Percentiles rank a stretch among this genome's conserved stretches.
Conservation (phyloP, 2,888 invertebrate species). For the Gasteruption jaculator region DNA sequence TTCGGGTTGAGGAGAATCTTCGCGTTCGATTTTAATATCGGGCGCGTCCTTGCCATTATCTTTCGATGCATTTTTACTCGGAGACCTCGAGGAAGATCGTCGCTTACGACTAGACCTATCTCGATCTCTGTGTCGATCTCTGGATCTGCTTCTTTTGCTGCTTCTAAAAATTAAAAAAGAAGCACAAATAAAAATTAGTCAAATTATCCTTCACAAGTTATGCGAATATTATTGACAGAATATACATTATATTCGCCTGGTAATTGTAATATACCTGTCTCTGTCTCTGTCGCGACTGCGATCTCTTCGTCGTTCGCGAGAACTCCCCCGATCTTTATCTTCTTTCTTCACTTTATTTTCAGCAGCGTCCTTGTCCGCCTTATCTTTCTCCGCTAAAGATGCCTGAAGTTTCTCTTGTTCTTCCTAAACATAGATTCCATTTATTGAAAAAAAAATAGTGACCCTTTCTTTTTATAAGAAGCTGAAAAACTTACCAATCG, state of each 20-base stretch:
- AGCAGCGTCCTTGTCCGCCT: constrained; percentile 47
- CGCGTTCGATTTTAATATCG: constrained; percentile 41
- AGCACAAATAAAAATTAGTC: constrained; percentile 2
- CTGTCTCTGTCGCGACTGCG: constrained; percentile 48
- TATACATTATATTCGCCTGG: not conserved
- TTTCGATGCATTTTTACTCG: constrained; percentile 40
- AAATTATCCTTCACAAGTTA: constrained; percentile 5
- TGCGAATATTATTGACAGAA: constrained; percentile 1
- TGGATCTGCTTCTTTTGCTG: constrained; percentile 51
- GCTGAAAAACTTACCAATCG: constrained; percentile 62
- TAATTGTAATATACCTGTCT: constrained; percentile 36
- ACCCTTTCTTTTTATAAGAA: constrained; percentile 13
- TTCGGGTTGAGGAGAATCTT: constrained; percentile 46
- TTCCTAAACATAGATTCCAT: constrained; percentile 54
- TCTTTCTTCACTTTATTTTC: constrained; percentile 45
- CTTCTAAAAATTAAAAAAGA: constrained; percentile 23
- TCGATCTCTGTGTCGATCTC: constrained; percentile 49
- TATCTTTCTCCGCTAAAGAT: constrained; percentile 54
- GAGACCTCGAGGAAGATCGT: constrained; percentile 42
- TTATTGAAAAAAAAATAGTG: constrained; percentile 2
- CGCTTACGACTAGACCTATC: constrained; percentile 46
- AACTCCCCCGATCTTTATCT: constrained; percentile 44
- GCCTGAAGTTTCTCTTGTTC: constrained; percentile 72
- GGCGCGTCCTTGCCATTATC: constrained; percentile 41
- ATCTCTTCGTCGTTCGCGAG: constrained; percentile 48